Conservation (phyloP, 2,888 invertebrate species). For the Sthenelais limicola region DNA sequence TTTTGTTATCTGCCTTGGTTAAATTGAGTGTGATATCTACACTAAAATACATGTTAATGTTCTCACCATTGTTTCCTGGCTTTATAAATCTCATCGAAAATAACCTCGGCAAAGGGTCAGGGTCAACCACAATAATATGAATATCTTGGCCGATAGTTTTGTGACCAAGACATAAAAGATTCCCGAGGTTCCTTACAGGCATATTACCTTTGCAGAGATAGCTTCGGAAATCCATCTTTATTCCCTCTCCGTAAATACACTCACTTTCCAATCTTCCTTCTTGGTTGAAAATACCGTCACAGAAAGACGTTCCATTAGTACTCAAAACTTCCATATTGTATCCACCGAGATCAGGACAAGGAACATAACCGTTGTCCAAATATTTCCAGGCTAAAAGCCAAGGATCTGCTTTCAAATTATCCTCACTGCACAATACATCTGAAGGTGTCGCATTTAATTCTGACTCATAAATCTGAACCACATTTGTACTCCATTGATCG, state of each 20-base stretch:
- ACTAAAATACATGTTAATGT: not conserved
- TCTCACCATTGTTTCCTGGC: not conserved
- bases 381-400: conserved; percentile 20
- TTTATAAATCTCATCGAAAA: not conserved
- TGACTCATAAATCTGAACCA: conserved; percentile 5
- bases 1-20: not conserved
- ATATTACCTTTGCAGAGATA: conserved; percentile 11
- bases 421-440: not conserved
- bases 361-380: conserved; percentile 6
- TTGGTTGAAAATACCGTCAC: not conserved
- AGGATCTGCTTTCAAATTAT: not conserved
- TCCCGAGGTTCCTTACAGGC: not conserved
- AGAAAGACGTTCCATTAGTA: not conserved
- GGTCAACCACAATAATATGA: not conserved
- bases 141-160: not conserved
- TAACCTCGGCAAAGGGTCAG: not conserved
- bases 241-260: conserved; percentile 19
- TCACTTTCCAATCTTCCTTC: conserved; percentile 20
- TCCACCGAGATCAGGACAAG: conserved; percentile 13
- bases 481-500: conserved; percentile 13
- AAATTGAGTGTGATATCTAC: conserved; percentile 5
- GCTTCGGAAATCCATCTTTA: not conserved
- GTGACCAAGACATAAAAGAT: not conserved
- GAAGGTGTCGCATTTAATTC: not conserved
- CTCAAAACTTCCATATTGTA: conserved; percentile 17